Conservation (phyloP, 2,797 vertebrate genomes). For the Acanthopagrus latus region DNA sequence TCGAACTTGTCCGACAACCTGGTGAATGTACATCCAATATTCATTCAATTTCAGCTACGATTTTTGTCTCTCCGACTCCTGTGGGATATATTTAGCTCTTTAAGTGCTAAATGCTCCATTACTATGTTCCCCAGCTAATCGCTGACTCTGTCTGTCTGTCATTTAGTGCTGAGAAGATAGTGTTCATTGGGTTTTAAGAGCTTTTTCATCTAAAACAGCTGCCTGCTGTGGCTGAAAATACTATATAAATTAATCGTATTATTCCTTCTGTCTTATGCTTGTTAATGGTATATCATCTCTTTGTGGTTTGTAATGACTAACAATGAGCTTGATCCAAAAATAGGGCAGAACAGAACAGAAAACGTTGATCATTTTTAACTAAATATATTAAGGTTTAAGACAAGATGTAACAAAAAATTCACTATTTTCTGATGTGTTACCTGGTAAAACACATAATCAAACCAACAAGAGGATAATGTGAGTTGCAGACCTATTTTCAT, state of each 20-base stretch:
- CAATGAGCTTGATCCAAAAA: too few species aligned
- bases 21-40: background rate
- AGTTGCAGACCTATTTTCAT: background rate
- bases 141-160: background rate
- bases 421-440: background rate
- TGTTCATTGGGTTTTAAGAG: background rate
- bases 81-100: background rate
- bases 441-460: background rate
- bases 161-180: background rate
- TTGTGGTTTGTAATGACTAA: background rate
- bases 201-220: background rate
- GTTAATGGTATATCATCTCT: background rate
- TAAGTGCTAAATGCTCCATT: slow-evolving; percentile 15
- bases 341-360: too few species aligned
- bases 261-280: background rate
- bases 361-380: background rate
- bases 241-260: background rate
- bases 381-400: background rate
- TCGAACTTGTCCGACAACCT: background rate
- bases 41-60: background rate
- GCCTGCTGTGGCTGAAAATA: background rate
- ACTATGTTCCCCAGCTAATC: background rate
- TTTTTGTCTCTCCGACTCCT: background rate
- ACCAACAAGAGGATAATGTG: background rate
- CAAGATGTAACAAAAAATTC: background rate